Percentiles rank a stretch among this genome's conserved stretches.
Conservation (phyloP, 2,113 vertebrate species). For the Speoplatyrhinus poulsoni region DNA sequence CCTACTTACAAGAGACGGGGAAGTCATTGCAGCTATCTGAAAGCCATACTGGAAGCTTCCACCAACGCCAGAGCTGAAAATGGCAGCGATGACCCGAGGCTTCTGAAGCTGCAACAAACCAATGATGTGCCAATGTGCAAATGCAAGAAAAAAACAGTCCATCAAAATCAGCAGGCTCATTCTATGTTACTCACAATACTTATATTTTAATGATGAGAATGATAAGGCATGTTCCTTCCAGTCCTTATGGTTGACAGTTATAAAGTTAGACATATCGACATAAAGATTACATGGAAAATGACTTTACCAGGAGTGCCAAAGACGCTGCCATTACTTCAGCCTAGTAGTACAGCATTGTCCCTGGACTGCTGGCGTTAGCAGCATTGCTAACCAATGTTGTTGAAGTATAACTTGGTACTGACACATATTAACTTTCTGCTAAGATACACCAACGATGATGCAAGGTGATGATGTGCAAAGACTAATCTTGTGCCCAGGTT, state of each 20-base stretch:
- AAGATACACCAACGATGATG: neutral
- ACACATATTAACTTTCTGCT: slow-evolving; percentile 51
- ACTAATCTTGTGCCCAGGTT: too few species aligned
- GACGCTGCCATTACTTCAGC: slow-evolving; percentile 47
- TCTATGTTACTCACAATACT: too few species aligned
- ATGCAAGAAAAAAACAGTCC: too few species aligned
- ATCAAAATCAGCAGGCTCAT: too few species aligned
- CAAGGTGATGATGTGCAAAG: too few species aligned
- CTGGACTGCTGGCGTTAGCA: too few species aligned
- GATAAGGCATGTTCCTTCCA: too few species aligned
- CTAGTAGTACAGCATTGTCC: neutral
- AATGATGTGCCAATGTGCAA: too few species aligned
- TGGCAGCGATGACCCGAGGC: slow-evolving; percentile 61
- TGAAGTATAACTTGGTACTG: slow-evolving; percentile 23
- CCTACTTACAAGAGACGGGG: slow-evolving; percentile 79
- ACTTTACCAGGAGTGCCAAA: slow-evolving; percentile 56
- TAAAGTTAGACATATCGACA: too few species aligned
- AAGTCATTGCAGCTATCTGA: slow-evolving; percentile 78
- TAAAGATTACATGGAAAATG: too few species aligned
- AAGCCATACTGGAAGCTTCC: slow-evolving; percentile 84
- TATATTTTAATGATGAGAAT: too few species aligned
- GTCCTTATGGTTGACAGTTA: too few species aligned
- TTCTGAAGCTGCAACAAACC: slow-evolving; percentile 55
- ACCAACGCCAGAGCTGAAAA: slow-evolving; percentile 76
- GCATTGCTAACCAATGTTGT: slow-evolving; percentile 12